Evolutionary conservation across 2,797 vertebrate species (phyloP).

Genomic region (Prunella strophiata): DNA sequence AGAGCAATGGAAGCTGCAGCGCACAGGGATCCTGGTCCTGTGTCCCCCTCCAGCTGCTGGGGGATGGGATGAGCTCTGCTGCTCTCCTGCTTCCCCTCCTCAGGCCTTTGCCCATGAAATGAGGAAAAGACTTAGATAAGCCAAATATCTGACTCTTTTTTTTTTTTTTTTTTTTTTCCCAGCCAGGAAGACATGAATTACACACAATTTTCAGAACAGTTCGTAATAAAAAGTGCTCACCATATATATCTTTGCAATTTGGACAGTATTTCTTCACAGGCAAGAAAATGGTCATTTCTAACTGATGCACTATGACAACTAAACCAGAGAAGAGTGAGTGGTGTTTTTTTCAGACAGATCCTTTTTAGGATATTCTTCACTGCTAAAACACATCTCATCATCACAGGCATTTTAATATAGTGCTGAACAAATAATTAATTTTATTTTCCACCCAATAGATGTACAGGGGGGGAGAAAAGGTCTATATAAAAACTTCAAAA

Average conservation of each 20-base stretch:
- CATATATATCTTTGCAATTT: neutral
- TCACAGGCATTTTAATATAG: neutral
- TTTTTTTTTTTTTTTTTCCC: neutral
- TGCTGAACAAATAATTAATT: constrained; percentile 21
- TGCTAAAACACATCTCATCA: neutral
- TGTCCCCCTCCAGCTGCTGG: neutral
- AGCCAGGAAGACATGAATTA: neutral
- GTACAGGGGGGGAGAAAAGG: accelerated
- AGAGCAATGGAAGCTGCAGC: neutral
- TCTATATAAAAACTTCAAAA: constrained; percentile 14
- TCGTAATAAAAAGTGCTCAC: neutral
- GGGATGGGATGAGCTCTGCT: neutral
- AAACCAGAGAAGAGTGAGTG: neutral
- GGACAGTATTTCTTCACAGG: neutral
- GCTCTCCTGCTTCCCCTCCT: neutral
- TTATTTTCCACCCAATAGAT: neutral
- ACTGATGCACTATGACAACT: neutral
- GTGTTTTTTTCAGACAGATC: neutral
- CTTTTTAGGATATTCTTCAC: neutral
- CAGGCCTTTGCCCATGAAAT: neutral
- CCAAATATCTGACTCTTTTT: neutral
- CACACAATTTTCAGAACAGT: neutral
- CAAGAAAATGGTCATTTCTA: neutral
- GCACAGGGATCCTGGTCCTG: neutral
- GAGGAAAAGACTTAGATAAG: neutral